Percentiles rank a stretch among this genome's conserved stretches.
Conservation (phyloP, 2,888 invertebrate genomes). For the Azorinus chamasolen region DNA sequence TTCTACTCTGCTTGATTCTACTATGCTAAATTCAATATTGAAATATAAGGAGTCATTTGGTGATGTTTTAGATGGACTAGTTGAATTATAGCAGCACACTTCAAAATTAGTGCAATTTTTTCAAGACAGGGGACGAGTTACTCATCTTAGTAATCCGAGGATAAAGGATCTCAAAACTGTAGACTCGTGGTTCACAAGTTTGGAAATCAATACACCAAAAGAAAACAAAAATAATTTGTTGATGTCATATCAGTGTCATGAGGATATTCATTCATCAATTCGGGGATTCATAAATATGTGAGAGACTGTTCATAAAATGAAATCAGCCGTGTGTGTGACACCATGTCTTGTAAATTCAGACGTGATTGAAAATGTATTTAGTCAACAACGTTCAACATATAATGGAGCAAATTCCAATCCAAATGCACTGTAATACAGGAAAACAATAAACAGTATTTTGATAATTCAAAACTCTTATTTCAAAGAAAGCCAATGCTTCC, state of each 20-base stretch:
- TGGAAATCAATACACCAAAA: conserved; percentile 8
- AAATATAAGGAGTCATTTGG: conserved; percentile 41
- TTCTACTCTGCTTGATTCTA: conserved; percentile 21
- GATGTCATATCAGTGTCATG: conserved; percentile 31
- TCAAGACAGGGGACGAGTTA: conserved; percentile 35
- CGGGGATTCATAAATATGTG: conserved; percentile 24
- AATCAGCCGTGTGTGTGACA: background rate
- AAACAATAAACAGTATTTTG: conserved; percentile 37
- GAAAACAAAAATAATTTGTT: conserved; percentile 16
- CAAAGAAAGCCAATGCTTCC: conserved; percentile 35
- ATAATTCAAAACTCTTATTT: conserved; percentile 33
- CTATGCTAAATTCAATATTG: conserved; percentile 43
- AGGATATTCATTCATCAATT: conserved; percentile 41
- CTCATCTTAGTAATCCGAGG: conserved; percentile 11
- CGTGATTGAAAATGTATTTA: conserved; percentile 45
- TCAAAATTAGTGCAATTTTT: conserved; percentile 41
- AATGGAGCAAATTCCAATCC: conserved; percentile 49
- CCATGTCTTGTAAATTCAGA: conserved; percentile 40
- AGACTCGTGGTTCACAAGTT: conserved; percentile 29
- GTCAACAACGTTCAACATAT: conserved; percentile 42
- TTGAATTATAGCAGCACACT: conserved; percentile 45
- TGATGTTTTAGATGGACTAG: conserved; percentile 38
- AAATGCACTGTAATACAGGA: conserved; percentile 32
- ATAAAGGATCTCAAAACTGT: conserved; percentile 21
- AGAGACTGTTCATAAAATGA: conserved; percentile 1